A percentile compares a stretch with the other conserved stretches of the same genome.
These are phyloP conservation scores for Meteorus cinctellus DNA, from an alignment of 2,888 invertebrate species.

Conservation along the genomic window DNA sequence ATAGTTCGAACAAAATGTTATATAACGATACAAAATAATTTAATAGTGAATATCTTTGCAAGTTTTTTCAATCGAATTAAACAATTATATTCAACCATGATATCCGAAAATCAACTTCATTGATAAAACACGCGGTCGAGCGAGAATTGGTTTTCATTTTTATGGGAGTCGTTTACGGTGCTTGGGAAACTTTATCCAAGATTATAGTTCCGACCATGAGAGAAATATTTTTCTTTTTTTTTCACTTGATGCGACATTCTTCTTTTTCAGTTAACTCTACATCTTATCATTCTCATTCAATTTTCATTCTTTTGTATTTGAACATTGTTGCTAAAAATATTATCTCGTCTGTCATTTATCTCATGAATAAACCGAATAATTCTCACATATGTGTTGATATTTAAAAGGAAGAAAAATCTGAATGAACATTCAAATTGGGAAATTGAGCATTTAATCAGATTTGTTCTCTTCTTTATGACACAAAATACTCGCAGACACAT, in stretches of 20 bases:
- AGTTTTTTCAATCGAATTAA: constrained; percentile 12
- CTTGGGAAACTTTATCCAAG: neutral
- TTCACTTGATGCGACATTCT: neutral
- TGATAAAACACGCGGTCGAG: neutral
- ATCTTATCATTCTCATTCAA: constrained; percentile 6
- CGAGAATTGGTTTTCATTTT: neutral
- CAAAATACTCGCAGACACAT: neutral
- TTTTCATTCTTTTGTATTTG: constrained; percentile 56
- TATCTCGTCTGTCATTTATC: neutral
- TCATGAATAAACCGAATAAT: too few relatives aligned
- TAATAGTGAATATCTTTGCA: constrained; percentile 12
- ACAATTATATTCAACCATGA: neutral
- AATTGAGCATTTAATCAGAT: neutral
- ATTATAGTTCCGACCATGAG: neutral
- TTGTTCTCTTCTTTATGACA: neutral
- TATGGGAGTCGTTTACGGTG: constrained; percentile 38
- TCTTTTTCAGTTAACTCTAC: neutral
- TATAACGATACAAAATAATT: constrained; percentile 22
- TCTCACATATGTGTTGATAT: too few relatives aligned
- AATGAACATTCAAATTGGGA: neutral
- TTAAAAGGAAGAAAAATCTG: neutral
- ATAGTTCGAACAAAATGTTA: constrained; percentile 14
- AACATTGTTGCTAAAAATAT: constrained; percentile 62
- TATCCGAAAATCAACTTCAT: neutral
- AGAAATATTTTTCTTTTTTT: constrained; percentile 31